phyloP scores from a whole-genome alignment of 2,888 invertebrate species.

The Stenoptilia bipunctidactyla region DNA sequence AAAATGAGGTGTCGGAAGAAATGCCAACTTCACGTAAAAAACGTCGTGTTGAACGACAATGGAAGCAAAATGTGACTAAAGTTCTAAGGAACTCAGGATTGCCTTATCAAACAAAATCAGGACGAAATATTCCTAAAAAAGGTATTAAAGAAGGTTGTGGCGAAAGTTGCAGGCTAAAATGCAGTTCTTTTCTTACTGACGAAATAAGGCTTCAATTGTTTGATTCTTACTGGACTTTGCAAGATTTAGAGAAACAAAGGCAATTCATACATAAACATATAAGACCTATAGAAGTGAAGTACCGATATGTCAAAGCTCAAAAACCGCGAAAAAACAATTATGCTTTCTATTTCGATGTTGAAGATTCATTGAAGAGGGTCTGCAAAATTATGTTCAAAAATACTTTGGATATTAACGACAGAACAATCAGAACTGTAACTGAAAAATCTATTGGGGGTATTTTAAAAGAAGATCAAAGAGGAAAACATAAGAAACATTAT shows the following conservation, averaged over 20 bases:
- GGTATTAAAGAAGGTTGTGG: slow-evolving; percentile 3
- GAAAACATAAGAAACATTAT: slow-evolving; percentile 15
- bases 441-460: slow-evolving; percentile 9
- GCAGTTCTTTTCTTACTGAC: slow-evolving; percentile 3
- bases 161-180: slow-evolving; percentile 9
- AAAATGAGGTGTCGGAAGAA: too few relatives aligned
- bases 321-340: slow-evolving; percentile 6
- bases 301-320: slow-evolving; percentile 6
- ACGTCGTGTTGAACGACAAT: slow-evolving; percentile 4
- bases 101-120: too few relatives aligned
- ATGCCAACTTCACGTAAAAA: too few relatives aligned
- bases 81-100: slow-evolving; percentile 7
- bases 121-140: slow-evolving; percentile 5
- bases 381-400: too few relatives aligned
- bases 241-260: slow-evolving; percentile 3
- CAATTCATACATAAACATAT: slow-evolving; percentile 2
- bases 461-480: slow-evolving; percentile 12
- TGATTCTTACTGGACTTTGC: slow-evolving; percentile 3
- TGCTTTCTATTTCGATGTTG: slow-evolving; percentile 10
- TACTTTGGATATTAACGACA: too few relatives aligned
- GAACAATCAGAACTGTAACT: slow-evolving; percentile 11
- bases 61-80: slow-evolving; percentile 10
- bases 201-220: slow-evolving; percentile 4
- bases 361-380: slow-evolving; percentile 7
- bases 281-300: slow-evolving; percentile 5